Evolutionary conservation across 2,113 vertebrate species (phyloP).

Genomic region (Xyrauchen texanus): DNA sequence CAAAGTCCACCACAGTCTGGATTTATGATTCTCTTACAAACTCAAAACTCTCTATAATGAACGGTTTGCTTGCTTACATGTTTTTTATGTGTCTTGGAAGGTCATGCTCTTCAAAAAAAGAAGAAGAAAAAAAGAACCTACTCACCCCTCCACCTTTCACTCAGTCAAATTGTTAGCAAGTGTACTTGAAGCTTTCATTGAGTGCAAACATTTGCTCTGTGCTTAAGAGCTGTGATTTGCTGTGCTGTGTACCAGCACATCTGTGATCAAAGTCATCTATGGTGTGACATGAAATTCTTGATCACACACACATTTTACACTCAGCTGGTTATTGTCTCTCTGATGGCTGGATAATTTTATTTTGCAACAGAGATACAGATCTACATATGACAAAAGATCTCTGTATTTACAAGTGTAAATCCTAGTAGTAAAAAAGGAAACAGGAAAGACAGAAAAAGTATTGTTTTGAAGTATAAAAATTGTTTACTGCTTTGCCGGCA

Average conservation of each 20-base stretch:
- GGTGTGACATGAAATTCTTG: neutral
- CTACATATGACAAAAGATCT: too few relatives aligned
- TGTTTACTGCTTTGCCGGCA: neutral
- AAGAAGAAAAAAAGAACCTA: too few relatives aligned
- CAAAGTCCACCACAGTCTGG: slow-evolving; percentile 13
- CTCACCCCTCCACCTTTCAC: neutral
- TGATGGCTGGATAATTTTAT: too few relatives aligned
- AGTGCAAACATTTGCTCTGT: slow-evolving; percentile 23
- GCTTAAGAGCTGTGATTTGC: neutral
- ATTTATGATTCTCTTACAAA: slow-evolving; percentile 57
- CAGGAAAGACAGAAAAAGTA: neutral
- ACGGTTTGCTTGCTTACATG: slow-evolving; percentile 61
- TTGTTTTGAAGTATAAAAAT: neutral
- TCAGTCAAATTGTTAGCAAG: neutral
- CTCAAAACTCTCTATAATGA: slow-evolving; percentile 61
- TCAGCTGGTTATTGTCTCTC: neutral
- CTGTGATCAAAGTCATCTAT: too few relatives aligned
- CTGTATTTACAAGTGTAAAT: neutral
- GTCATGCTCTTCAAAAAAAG: slow-evolving; percentile 56
- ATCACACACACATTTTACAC: neutral
- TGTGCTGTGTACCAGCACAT: too few relatives aligned
- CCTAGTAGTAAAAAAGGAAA: neutral
- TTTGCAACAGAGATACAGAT: neutral
- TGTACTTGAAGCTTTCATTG: neutral
- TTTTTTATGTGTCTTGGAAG: slow-evolving; percentile 58